phyloP scores from a whole-genome alignment of 2,797 vertebrate genomes.

The Pipistrellus pipistrellus region DNA sequence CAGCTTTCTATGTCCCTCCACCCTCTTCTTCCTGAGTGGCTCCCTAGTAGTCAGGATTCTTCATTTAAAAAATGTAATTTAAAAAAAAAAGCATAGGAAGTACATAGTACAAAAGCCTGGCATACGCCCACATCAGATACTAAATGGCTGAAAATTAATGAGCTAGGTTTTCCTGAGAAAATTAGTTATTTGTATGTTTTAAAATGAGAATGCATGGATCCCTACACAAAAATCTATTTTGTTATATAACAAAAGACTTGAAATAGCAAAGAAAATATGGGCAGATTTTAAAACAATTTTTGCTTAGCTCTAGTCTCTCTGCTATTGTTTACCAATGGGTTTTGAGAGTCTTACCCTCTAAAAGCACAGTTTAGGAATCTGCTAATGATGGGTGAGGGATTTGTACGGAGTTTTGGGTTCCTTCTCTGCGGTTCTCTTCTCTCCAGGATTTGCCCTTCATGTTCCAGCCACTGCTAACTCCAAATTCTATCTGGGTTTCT shows the following conservation, averaged over 20 bases:
- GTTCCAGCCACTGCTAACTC: background rate
- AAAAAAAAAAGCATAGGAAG: background rate
- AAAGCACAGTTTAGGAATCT: background rate
- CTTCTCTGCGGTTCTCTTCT: background rate
- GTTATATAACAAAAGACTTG: constrained; percentile 45
- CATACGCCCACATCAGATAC: background rate
- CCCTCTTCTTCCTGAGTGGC: constrained; percentile 13
- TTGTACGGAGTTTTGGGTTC: background rate
- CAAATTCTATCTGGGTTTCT: constrained; percentile 18
- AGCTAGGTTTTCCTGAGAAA: constrained; percentile 35
- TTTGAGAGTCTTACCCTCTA: background rate
- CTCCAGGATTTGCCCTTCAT: background rate
- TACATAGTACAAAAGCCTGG: background rate
- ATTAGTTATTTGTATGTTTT: constrained; percentile 23
- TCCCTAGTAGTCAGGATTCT: background rate
- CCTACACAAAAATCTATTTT: constrained; percentile 56
- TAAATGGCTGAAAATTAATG: constrained; percentile 50
- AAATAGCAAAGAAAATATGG: constrained; percentile 32
- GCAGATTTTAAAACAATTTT: constrained; percentile 7
- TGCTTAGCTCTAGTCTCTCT: constrained; percentile 4
- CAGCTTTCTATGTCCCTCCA: background rate
- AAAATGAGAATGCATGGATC: constrained; percentile 30
- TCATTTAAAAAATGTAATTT: background rate
- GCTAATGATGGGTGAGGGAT: background rate
- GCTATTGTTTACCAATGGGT: constrained; percentile 10